phyloP scores from a whole-genome alignment of 2,113 vertebrate species.

The Phylloscopus trochiloides region DNA sequence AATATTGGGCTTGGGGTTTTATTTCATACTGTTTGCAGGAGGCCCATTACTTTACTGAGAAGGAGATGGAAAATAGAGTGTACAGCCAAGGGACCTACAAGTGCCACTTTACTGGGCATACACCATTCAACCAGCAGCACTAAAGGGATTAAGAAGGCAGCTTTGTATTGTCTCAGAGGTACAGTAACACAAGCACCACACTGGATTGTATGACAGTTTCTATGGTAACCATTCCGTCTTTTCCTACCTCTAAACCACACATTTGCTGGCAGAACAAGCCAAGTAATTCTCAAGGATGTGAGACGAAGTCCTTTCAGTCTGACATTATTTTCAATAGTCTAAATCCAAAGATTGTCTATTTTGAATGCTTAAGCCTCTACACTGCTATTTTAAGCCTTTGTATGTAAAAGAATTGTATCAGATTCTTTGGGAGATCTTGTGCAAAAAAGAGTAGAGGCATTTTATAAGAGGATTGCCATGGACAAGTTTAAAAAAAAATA shows the following conservation, averaged over 20 bases:
- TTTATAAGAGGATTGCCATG: neutral
- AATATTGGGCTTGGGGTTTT: neutral
- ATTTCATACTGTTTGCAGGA: neutral
- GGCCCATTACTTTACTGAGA: neutral
- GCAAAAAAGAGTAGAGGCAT: neutral
- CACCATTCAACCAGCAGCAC: slow-evolving; percentile 43
- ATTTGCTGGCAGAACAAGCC: neutral
- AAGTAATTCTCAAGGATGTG: neutral
- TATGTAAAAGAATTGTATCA: neutral
- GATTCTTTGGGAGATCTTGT: neutral
- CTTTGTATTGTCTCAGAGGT: slow-evolving; percentile 49
- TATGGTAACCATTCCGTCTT: slow-evolving; percentile 39
- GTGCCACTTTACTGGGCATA: slow-evolving; percentile 34
- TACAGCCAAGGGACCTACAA: slow-evolving; percentile 25
- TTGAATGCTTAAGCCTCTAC: neutral
- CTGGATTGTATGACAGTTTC: slow-evolving; percentile 52
- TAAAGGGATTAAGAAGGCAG: slow-evolving; percentile 53
- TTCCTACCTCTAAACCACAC: neutral
- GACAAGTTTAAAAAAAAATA: neutral
- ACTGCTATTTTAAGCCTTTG: neutral
- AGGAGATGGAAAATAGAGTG: slow-evolving; percentile 4
- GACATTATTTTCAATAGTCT: neutral
- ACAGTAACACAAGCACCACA: slow-evolving; percentile 23
- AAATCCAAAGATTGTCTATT: neutral
- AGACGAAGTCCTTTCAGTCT: neutral